Base-by-base conservation (phyloP, 2,888 invertebrate genomes). In the Drosophila hawaiiensis region DNA sequence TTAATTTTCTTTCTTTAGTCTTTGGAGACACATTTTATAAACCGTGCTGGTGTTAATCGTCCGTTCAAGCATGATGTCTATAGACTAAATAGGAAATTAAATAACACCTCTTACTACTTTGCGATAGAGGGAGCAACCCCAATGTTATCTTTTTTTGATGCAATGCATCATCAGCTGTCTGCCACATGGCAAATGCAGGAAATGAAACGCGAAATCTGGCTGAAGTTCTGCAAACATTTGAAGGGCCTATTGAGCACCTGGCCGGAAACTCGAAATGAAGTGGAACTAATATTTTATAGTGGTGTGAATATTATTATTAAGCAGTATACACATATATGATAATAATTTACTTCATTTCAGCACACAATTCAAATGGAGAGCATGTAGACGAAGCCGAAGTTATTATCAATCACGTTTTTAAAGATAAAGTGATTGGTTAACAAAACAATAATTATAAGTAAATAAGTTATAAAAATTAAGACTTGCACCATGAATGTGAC, bases 71-170 rank as follows among this genome's bases (percentile, higher is more conserved):
- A 92, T 75, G 92, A 80, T 31, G 92, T 93, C 0, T 93, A 93
- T 64, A 82, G 85, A 25, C 74, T 92, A 4, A 87, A 37, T 0
- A 53, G 54, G n/a, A 25, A 65, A 31, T 83, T 92, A 4, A 83
- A 91, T 64, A 83, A 80, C 0, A 76, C 37, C n/a, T 61, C 31
- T 4, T 93, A 91, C 62, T 93, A 92, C 61, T 78, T 92, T 28
- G 83, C 88, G 0, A 61, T 92, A 39, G 93, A 93, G 76, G 92
- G 92, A 0, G 93, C 93, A 3, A 93, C 93, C 0, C 93, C 93
- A 0, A 71, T 93, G 77, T n/a, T 92, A 35, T 89, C 91, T 14
- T 93, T 89, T 65, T 91, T 87, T 50, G 92, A 93, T 0, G 65
- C 92, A 0, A 72, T 92, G 70, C 61, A 84, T 52, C 83, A 74